Evolutionary conservation across 2,888 invertebrate genomes (phyloP).

Genomic region (Orchesellides sinensis): DNA sequence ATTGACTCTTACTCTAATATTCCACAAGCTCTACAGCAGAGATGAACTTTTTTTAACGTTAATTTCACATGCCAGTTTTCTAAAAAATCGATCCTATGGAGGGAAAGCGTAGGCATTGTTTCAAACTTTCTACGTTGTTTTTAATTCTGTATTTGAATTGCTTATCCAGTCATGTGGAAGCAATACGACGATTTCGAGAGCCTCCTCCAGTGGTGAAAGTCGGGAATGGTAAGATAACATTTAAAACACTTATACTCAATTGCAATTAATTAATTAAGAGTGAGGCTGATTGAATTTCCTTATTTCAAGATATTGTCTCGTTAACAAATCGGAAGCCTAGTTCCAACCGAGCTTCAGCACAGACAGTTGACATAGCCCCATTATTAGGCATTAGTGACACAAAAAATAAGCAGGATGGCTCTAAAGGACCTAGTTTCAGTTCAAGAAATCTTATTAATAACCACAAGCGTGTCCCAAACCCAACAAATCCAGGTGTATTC

Average conservation of each 20-base stretch:
- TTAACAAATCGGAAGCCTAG: slow-evolving; percentile 16
- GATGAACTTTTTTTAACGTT: slow-evolving; percentile 12
- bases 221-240: slow-evolving; percentile 37
- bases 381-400: not conserved
- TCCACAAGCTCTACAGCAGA: not conserved
- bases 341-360: too few relatives aligned
- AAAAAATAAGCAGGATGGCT: not conserved
- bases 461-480: too few relatives aligned
- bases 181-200: slow-evolving; percentile 6
- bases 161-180: slow-evolving; percentile 17
- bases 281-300: not conserved
- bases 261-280: too few relatives aligned
- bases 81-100: slow-evolving; percentile 16
- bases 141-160: not conserved
- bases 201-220: slow-evolving; percentile 56
- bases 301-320: slow-evolving; percentile 41
- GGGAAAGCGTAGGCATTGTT: not conserved
- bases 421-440: not conserved
- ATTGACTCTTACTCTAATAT: not conserved
- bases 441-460: not conserved
- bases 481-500: too few relatives aligned
- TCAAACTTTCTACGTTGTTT: not conserved
- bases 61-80: slow-evolving; percentile 1
- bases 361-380: slow-evolving; percentile 54
- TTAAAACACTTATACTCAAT: too few relatives aligned